phyloP scores from a whole-genome alignment of 2,888 invertebrate genomes.

The Drosophila maculinotata region DNA sequence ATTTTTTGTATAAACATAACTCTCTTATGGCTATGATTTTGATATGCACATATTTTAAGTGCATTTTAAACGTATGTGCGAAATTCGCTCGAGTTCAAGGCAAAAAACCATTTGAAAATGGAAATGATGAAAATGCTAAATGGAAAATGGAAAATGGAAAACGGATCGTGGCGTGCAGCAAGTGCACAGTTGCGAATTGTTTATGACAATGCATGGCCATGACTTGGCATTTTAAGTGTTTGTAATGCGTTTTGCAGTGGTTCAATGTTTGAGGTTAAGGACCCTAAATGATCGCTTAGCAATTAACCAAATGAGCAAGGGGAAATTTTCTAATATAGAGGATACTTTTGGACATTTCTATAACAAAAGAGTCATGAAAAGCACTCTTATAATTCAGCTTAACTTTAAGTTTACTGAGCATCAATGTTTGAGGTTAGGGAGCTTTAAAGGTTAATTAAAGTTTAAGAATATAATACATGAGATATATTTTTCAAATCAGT shows the following conservation, averaged over 20 bases:
- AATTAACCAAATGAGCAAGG: background rate
- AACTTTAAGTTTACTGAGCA: background rate
- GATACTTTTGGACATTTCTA: background rate
- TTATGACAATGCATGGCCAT: conserved; percentile 45
- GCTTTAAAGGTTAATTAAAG: too few relatives aligned
- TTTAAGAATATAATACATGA: too few relatives aligned
- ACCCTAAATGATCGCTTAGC: background rate
- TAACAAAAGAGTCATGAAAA: too few relatives aligned
- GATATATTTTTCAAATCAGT: too few relatives aligned
- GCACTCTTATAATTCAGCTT: too few relatives aligned
- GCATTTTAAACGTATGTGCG: conserved; percentile 61
- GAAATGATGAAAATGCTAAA: conserved; percentile 19
- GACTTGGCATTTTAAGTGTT: conserved; percentile 48
- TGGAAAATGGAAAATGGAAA: conserved; percentile 29
- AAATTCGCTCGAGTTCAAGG: conserved; percentile 52
- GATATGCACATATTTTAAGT: conserved; percentile 59
- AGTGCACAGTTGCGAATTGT: conserved; percentile 15
- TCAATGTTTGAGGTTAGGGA: background rate
- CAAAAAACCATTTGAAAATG: conserved; percentile 31
- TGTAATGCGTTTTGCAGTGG: conserved; percentile 26
- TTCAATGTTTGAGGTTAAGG: conserved; percentile 40
- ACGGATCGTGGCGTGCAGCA: conserved; percentile 25
- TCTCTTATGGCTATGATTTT: conserved; percentile 26
- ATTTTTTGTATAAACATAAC: conserved; percentile 18
- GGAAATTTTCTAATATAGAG: background rate